Base-by-base conservation (phyloP, 2,797 vertebrate genomes). In the Clarias fuscus region DNA sequence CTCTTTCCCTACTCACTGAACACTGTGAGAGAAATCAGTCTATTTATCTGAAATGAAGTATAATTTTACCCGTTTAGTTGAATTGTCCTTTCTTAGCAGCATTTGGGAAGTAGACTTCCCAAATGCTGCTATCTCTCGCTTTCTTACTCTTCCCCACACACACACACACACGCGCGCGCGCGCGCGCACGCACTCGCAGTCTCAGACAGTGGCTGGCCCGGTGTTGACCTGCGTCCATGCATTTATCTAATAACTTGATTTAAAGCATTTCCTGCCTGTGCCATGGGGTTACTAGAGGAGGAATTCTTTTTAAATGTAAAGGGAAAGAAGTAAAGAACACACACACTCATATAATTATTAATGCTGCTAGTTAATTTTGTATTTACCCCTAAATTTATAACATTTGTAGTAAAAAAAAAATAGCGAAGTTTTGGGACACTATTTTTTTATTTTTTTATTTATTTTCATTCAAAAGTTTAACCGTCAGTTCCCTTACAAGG, bases 221-320 rank as follows among this genome's bases (percentile, higher is more conserved):
- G 62, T 88, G 0, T 27, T 92, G 78, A 90, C 88, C 91, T 87
- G 84, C 87, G 85, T 62, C 88, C 82, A 68, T 5, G 24, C 78
- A 37, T 89, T 90, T 90, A 85, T 88, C 87, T 90, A 91, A 91
- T 91, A 89, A 87, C 81, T 76, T 87, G 89, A 90, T 88, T 89
- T 89, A 64, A 76, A 83, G 89, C 88, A 91, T 89, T 92, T 89
- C 89, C 88, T 91, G 91, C 37, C 67, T 27, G 30, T 76, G 76
- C 64, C 13, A 5, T 30, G 8, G 4, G 75, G 53, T 77, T 77
- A 77, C 27, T 10, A 22, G 27, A 33, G 75, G 27, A 79, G 76
- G 33, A 61, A 62, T 61, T 79, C 3, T 58, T 61, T 79, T 24
- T 58, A 56, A 58, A 79, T 79, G 76, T 22, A 8, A 58, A 59